phyloP scores from a whole-genome alignment of 1,140 invertebrate genomes.

The Heliconius himera region DNA sequence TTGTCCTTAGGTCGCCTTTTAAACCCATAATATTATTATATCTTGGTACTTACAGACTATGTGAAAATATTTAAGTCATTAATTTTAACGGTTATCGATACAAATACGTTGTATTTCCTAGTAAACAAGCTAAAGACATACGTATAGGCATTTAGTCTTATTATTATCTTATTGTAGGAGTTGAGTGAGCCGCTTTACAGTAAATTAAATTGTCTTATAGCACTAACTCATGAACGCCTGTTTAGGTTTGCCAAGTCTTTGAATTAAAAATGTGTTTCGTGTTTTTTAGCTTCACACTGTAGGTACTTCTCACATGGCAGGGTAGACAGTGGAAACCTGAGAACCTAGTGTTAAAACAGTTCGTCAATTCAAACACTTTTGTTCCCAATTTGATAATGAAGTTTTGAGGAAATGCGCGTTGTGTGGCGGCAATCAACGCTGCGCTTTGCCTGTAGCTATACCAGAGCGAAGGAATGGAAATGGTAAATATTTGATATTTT shows the following conservation, averaged over 20 bases:
- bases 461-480: no score
- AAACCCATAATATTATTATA: background rate
- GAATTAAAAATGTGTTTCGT: background rate
- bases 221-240: conserved; percentile 12
- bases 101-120: conserved; percentile 16
- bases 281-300: background rate
- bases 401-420: no score
- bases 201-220: conserved; percentile 26
- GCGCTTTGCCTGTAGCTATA: no score
- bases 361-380: no score
- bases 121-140: conserved; percentile 10
- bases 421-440: no score
- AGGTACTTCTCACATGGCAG: no score
- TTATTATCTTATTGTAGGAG: conserved; percentile 22
- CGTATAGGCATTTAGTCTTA: background rate
- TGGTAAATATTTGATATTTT: no score
- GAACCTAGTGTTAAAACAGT: no score
- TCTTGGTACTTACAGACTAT: background rate
- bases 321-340: no score
- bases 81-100: conserved; percentile 5
- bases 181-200: background rate
- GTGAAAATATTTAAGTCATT: background rate
- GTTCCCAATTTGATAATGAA: no score
- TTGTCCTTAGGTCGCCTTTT: background rate
- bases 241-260: background rate